These are phyloP conservation scores for Drosophila insularis DNA, from an alignment of 1,140 invertebrate genomes.

Conservation along the genomic window DNA sequence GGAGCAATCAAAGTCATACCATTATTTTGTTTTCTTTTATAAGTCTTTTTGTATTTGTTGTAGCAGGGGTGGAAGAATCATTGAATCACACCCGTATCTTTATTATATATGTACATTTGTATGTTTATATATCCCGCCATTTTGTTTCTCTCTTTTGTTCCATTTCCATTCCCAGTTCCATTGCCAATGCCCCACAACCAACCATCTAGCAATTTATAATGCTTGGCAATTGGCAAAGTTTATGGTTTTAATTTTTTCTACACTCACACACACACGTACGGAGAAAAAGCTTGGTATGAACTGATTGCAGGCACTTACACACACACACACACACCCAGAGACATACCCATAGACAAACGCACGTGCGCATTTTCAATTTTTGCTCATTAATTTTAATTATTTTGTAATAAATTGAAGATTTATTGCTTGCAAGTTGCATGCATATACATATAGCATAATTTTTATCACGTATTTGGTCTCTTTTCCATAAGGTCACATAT, in stretches of 20 bases:
- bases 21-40: background rate
- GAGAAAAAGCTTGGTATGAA: conserved; percentile 12
- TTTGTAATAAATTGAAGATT: conserved; percentile 80
- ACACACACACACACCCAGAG: conserved; percentile 16
- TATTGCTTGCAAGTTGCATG: conserved; percentile 75
- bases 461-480: conserved; percentile 65
- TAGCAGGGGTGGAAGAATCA: background rate
- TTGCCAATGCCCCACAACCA: background rate
- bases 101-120: conserved; percentile 54
- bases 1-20: no score
- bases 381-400: conserved; percentile 80
- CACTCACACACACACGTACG: conserved; percentile 14
- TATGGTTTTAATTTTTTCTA: conserved; percentile 63
- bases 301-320: background rate
- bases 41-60: no score
- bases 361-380: conserved; percentile 78
- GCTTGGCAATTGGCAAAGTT: conserved; percentile 62
- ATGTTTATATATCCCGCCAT: background rate
- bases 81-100: background rate
- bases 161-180: no score
- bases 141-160: background rate
- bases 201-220: conserved; percentile 44
- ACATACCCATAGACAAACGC: conserved; percentile 27
- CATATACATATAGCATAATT: conserved; percentile 52
- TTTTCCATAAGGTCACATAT: background rate